A percentile compares a stretch with the other conserved stretches of the same genome.
Evolutionary conservation across 2,797 vertebrate species (phyloP).

Genomic region (Rhyacichthys aspro): DNA sequence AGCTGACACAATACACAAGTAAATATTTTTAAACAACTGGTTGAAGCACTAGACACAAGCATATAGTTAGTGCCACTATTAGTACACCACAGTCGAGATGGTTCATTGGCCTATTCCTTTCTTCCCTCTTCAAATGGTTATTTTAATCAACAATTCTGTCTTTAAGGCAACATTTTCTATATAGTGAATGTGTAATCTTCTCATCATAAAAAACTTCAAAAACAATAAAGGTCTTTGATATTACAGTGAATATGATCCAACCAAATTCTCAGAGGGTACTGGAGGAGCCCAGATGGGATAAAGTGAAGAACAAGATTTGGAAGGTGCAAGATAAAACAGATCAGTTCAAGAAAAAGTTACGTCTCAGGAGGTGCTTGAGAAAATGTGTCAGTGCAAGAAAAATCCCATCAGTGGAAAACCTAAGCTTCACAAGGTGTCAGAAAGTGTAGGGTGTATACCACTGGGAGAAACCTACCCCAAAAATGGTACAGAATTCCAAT

Average conservation of each 20-base stretch:
- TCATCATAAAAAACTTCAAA: not conserved
- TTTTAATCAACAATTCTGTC: too few species aligned
- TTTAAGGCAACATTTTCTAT: not conserved
- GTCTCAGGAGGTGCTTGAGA: constrained; percentile 19
- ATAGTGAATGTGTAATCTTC: not conserved
- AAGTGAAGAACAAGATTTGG: constrained; percentile 7
- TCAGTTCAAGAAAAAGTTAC: constrained; percentile 12
- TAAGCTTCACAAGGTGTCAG: constrained; percentile 16
- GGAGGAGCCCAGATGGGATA: constrained; percentile 5
- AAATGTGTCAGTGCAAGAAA: constrained; percentile 17
- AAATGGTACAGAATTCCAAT: constrained; percentile 7
- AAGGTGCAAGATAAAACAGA: constrained; percentile 16
- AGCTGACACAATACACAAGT: too few species aligned
- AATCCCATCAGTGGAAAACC: constrained; percentile 28
- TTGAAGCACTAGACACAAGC: too few species aligned
- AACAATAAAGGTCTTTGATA: not conserved
- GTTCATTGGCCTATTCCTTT: too few species aligned
- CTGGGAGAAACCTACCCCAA: constrained; percentile 9
- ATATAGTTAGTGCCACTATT: too few species aligned
- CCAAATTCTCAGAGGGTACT: not conserved
- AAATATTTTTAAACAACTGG: too few species aligned
- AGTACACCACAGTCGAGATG: too few species aligned
- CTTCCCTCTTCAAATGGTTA: too few species aligned
- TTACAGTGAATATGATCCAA: constrained; percentile 8
- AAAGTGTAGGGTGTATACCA: constrained; percentile 12